phyloP scores from a whole-genome alignment of 2,888 invertebrate species.

The Himalopsyche tibetana region DNA sequence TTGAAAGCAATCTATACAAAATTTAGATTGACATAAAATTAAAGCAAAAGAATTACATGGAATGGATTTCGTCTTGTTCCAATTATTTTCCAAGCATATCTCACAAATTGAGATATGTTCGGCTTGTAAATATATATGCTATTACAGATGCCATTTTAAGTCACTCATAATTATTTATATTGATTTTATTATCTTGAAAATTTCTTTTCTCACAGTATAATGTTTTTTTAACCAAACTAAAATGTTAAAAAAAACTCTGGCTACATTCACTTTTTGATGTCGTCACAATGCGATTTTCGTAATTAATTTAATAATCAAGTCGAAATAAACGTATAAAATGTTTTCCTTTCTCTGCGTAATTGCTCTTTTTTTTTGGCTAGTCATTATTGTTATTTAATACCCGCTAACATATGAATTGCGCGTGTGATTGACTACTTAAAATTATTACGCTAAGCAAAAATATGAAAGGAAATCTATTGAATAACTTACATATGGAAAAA shows the following conservation, averaged over 20 bases:
- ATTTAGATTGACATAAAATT: too few species aligned
- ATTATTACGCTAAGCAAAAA: neutral
- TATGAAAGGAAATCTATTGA: neutral
- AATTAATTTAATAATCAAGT: constrained; percentile 8
- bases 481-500: neutral
- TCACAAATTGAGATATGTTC: too few species aligned
- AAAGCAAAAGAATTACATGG: too few species aligned
- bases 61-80: too few species aligned
- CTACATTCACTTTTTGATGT: constrained; percentile 11
- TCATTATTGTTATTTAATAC: constrained; percentile 4
- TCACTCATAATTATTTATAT: too few species aligned
- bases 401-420: neutral
- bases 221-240: too few species aligned
- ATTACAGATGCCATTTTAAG: too few species aligned
- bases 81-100: too few species aligned
- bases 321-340: neutral
- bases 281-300: neutral
- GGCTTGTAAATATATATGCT: too few species aligned
- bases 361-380: neutral
- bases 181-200: too few species aligned
- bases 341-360: constrained; percentile 29
- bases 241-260: neutral
- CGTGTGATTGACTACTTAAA: neutral
- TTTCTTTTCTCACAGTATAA: too few species aligned
- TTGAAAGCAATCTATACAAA: too few species aligned